Percentiles rank a stretch among this genome's conserved stretches.
phyloP scores from a whole-genome alignment of 2,888 invertebrate species.

The Scaptomyza cyrtandrae region DNA sequence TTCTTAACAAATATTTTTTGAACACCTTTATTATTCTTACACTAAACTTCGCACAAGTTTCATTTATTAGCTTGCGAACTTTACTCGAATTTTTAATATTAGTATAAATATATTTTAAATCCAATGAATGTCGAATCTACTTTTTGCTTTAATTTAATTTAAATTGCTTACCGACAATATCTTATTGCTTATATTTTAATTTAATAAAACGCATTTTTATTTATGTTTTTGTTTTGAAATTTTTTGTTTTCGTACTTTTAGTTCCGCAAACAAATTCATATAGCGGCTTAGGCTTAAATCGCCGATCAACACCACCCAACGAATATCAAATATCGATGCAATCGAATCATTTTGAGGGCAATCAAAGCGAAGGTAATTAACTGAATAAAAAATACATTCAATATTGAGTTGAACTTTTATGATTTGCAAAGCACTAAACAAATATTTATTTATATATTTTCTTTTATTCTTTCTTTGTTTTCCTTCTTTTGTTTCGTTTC shows the following conservation, averaged over 20 bases:
- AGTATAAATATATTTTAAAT: background rate
- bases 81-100: background rate
- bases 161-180: constrained; percentile 4
- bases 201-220: constrained; percentile 7
- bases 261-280: constrained; percentile 77
- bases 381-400: constrained; percentile 19
- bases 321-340: constrained; percentile 77
- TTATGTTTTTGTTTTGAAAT: constrained; percentile 16
- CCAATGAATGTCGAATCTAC: background rate
- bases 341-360: constrained; percentile 69
- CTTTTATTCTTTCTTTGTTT: constrained; percentile 31
- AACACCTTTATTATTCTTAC: background rate
- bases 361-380: constrained; percentile 82
- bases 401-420: constrained; percentile 25
- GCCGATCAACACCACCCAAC: constrained; percentile 80
- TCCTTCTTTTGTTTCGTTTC: constrained; percentile 43
- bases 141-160: background rate
- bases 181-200: constrained; percentile 8
- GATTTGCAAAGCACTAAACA: constrained; percentile 15
- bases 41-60: background rate
- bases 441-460: constrained; percentile 19
- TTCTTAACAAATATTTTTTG: too few species aligned
- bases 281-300: constrained; percentile 68
- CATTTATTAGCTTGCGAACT: background rate
- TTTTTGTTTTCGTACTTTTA: constrained; percentile 63